These are phyloP conservation scores for Idaea aversata DNA, from an alignment of 2,888 invertebrate species.

Conservation along the genomic window DNA sequence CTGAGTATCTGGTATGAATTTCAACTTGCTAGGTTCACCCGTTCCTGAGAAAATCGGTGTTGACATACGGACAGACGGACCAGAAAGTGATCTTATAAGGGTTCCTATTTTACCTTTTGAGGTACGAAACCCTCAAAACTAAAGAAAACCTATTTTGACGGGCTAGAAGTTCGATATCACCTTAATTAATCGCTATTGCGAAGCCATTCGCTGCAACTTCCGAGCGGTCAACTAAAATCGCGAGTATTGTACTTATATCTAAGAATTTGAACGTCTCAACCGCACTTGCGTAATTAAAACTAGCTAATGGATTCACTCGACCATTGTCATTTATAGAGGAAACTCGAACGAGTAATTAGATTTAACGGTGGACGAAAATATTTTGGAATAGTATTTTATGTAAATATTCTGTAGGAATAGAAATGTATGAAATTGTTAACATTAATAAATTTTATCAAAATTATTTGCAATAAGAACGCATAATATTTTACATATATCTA, in stretches of 20 bases:
- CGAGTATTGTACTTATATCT: not conserved
- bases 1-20: too few relatives aligned
- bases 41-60: too few relatives aligned
- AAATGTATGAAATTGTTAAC: slow-evolving; percentile 65
- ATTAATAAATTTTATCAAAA: slow-evolving; percentile 59
- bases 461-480: slow-evolving; percentile 36
- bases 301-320: slow-evolving; percentile 12
- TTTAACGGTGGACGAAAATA: slow-evolving; percentile 51
- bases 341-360: not conserved
- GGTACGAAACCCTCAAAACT: too few relatives aligned
- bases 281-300: slow-evolving; percentile 25
- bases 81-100: too few relatives aligned
- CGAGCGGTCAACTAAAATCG: not conserved
- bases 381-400: slow-evolving; percentile 69
- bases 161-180: too few relatives aligned
- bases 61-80: too few relatives aligned
- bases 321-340: not conserved
- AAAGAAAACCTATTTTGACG: too few relatives aligned
- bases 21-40: too few relatives aligned
- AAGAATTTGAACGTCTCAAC: slow-evolving; percentile 14
- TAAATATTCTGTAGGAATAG: slow-evolving; percentile 56
- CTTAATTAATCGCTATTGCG: not conserved
- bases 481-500: slow-evolving; percentile 5
- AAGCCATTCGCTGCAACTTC: not conserved
- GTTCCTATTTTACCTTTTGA: too few relatives aligned